Evolutionary conservation across 1,140 invertebrate species (phyloP), one percentile per base, ranked within the genome.

Genomic region (Cryptotermes secundus): DNA sequence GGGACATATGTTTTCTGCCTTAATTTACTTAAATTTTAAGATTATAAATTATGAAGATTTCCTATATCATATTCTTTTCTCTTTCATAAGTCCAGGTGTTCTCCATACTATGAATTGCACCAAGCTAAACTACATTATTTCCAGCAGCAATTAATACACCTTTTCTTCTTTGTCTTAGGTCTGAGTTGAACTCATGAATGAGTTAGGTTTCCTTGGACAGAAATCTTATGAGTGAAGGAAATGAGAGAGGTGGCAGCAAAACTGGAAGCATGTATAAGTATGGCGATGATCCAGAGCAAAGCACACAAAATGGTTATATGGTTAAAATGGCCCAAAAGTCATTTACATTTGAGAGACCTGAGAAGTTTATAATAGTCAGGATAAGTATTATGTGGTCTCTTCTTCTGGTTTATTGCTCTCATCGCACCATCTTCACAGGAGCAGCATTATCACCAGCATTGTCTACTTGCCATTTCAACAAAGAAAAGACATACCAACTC

Each of bases 151-250:
- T 9, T 81, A 81, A 35, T 36, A 42, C 4, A 9, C 12, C 26
- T 81, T n/a, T 2, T 80, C 10, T 81, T 35, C 24, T 80, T 22
- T 36, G 36, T 26, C 26, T 4, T 38, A 81, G 80, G 38, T 42
- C 81, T 26, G 81, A 82, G 38, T 45, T 82, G n/a, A 82, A 82
- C 81, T 82, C 81, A 7, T 82, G 81, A 82, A 82, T 26, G 31
- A 72, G n/a, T n/a, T 31, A 31, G 26, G 59, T 9, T 3, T 16
- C 14, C 14, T 6, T 59, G 2, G 26, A 72, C 14, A 31, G 6
- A 31, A 72, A n/a, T 72, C 26, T 72, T 10, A 72, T 31, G 59
- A 72, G 19, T 31, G 59, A 16, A 16, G 31, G 53, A 38, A 42
- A 49, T 6, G 26, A 72, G 59, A 72, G 26, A n/a, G n/a, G 16